Conservation (phyloP, 1,140 invertebrate species). For the Drosophila willistoni region DNA sequence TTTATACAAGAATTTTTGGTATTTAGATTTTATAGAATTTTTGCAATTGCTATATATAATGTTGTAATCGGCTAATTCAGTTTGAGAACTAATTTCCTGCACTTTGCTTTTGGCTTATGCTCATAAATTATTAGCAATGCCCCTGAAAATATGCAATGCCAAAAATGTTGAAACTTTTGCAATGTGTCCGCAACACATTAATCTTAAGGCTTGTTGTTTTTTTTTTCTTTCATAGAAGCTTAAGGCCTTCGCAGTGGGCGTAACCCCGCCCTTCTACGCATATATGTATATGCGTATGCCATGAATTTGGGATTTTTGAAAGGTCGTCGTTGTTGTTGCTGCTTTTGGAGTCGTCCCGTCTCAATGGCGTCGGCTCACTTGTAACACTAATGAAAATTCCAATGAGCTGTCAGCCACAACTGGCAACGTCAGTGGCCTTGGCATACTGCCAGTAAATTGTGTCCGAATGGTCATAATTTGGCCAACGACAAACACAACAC, state of each 20-base stretch:
- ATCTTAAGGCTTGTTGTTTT: conserved; percentile 43
- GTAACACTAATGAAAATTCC: conserved; percentile 79
- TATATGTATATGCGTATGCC: conserved; percentile 28
- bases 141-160: conserved; percentile 48
- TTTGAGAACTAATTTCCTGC: neutral
- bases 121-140: conserved; percentile 31
- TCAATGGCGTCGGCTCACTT: conserved; percentile 71
- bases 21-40: neutral
- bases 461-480: conserved; percentile 77
- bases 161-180: conserved; percentile 44
- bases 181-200: conserved; percentile 57
- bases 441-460: conserved; percentile 71
- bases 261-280: conserved; percentile 16
- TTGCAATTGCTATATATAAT: neutral
- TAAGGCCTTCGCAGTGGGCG: conserved; percentile 5
- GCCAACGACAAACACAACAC: conserved; percentile 21
- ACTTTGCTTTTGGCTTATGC: neutral
- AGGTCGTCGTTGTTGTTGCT: conserved; percentile 45
- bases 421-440: conserved; percentile 59
- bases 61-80: conserved; percentile 7
- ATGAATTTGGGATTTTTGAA: conserved; percentile 43
- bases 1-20: neutral
- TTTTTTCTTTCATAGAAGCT: conserved; percentile 5
- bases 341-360: conserved; percentile 42
- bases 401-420: conserved; percentile 64